phyloP scores from a whole-genome alignment of 2,113 vertebrate species.

The Himantopus leucocephalus region DNA sequence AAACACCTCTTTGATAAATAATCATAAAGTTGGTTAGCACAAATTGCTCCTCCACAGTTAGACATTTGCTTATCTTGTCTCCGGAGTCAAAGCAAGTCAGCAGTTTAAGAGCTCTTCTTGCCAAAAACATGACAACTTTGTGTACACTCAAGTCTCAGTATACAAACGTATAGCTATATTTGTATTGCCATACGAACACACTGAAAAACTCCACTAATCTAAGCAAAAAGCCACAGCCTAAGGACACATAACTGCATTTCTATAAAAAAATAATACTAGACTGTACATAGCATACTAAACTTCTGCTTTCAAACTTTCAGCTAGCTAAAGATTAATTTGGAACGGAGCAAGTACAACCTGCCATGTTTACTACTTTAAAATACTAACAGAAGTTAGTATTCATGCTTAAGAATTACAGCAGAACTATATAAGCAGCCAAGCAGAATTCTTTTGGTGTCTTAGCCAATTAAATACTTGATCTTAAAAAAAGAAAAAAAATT shows the following conservation, averaged over 20 bases:
- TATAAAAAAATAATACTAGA: not conserved
- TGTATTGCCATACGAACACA: not conserved
- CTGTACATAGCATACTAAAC: not conserved
- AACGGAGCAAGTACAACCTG: not conserved
- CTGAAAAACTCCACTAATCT: not conserved
- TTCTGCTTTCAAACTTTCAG: not conserved
- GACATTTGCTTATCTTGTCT: not conserved
- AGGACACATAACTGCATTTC: not conserved
- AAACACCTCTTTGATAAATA: not conserved
- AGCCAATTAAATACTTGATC: not conserved
- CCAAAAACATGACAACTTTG: not conserved
- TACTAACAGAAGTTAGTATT: not conserved
- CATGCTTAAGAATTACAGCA: not conserved
- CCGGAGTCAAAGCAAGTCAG: not conserved
- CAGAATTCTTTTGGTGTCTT: not conserved
- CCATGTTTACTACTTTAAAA: not conserved
- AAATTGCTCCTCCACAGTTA: not conserved
- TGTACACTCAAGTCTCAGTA: not conserved
- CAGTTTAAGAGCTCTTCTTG: not conserved
- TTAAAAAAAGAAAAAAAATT: not conserved
- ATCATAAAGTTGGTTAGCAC: not conserved
- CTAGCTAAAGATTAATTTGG: not conserved
- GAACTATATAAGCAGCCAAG: not conserved
- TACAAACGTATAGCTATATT: not conserved
- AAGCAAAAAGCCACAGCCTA: not conserved